Evolutionary conservation across 1,140 invertebrate species (phyloP).

Genomic region (Pseudachorutes palmiensis): DNA sequence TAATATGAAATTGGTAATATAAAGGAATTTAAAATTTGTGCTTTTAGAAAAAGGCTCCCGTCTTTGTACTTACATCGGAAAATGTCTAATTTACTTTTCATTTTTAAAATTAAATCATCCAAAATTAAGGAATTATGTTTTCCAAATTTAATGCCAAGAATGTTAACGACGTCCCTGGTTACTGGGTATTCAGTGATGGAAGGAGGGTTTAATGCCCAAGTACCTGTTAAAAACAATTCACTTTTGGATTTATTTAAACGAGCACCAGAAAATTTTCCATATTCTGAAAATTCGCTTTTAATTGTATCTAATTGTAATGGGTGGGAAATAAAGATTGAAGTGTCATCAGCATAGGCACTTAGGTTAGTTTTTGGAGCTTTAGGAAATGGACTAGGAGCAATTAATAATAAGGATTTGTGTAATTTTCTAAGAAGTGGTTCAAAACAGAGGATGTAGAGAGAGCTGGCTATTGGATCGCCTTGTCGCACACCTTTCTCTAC

Average conservation of each 20-base stretch:
- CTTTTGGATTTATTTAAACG: slow-evolving; percentile 4
- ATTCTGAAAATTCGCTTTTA: neutral
- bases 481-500: slow-evolving; percentile 6
- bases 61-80: neutral
- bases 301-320: neutral
- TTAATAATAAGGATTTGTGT: neutral
- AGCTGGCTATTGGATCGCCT: slow-evolving; percentile 15
- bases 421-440: slow-evolving; percentile 15
- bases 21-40: slow-evolving; percentile 12
- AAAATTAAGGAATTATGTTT: neutral
- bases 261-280: neutral
- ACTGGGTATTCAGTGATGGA: neutral
- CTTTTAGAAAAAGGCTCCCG: neutral
- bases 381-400: neutral
- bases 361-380: neutral
- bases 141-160: slow-evolving; percentile 17
- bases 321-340: neutral
- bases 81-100: neutral
- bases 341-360: slow-evolving; percentile 20
- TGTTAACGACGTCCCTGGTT: neutral
- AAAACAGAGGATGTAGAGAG: slow-evolving; percentile 9
- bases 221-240: too few relatives aligned
- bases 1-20: slow-evolving; percentile 11
- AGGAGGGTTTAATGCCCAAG: too few relatives aligned
- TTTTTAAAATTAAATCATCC: neutral